A percentile compares a stretch with the other conserved stretches of the same genome.
Conservation (phyloP, 1,140 invertebrate species). For the Drosophila serrata region DNA sequence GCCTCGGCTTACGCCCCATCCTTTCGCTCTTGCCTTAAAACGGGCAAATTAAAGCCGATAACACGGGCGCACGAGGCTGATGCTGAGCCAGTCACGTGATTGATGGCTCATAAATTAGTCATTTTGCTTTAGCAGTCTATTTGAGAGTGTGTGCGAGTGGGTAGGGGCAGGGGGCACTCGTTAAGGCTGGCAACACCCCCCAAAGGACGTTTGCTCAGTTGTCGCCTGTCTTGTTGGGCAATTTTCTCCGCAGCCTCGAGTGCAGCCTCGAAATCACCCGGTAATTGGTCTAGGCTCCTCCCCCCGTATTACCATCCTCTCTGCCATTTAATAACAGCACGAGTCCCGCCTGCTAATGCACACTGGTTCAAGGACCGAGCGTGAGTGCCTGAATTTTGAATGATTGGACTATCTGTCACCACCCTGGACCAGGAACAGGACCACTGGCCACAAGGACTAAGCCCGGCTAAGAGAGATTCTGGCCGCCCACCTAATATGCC, state of each 20-base stretch:
- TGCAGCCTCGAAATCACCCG: constrained; percentile 66
- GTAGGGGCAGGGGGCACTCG: constrained; percentile 25
- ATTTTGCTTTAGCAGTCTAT: constrained; percentile 68
- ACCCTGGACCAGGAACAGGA: constrained; percentile 15
- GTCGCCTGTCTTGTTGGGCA: constrained; percentile 64
- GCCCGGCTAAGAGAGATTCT: constrained; percentile 20
- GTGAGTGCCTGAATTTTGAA: constrained; percentile 48
- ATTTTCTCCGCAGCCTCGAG: constrained; percentile 53
- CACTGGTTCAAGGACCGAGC: constrained; percentile 37
- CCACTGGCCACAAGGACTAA: constrained; percentile 30
- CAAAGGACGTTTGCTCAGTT: constrained; percentile 36
- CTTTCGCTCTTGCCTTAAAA: constrained; percentile 16
- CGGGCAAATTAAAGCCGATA: constrained; percentile 76
- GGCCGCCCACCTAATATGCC: constrained; percentile 53
- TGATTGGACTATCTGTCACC: constrained; percentile 48
- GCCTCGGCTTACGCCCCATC: constrained; percentile 19
- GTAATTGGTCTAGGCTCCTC: constrained; percentile 72
- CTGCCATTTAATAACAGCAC: constrained; percentile 60
- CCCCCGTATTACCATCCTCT: constrained; percentile 13
- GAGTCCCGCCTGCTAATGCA: constrained; percentile 40
- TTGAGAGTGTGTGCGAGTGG: constrained; percentile 13
- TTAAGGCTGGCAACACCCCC: constrained; percentile 28
- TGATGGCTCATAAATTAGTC: constrained; percentile 85
- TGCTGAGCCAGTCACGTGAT: constrained; percentile 77
- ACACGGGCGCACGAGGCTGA: constrained; percentile 48